Conservation (phyloP, 2,888 invertebrate species). For the Sarcophaga caerulescens region DNA sequence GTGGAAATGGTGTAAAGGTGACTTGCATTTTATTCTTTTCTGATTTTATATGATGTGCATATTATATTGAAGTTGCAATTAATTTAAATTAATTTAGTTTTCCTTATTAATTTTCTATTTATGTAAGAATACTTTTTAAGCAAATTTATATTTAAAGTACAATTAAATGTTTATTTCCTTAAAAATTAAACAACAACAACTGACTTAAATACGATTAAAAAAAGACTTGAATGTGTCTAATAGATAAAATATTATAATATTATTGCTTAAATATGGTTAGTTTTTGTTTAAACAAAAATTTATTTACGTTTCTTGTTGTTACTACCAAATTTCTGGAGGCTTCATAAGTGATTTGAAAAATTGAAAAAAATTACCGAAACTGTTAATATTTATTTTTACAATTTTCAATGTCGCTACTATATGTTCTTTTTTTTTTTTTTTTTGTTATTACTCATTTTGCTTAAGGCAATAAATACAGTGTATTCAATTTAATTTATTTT, state of each 20-base stretch:
- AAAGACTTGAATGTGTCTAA: conserved; percentile 26
- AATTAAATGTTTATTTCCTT: conserved; percentile 59
- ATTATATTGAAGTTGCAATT: background rate
- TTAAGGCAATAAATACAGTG: conserved; percentile 21
- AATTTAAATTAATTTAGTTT: conserved; percentile 18
- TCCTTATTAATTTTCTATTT: conserved; percentile 14
- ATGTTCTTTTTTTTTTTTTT: background rate
- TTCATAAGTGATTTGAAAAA: background rate
- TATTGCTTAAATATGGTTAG: conserved; percentile 6
- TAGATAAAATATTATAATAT: conserved; percentile 8
- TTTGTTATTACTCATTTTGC: background rate
- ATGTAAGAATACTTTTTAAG: background rate
- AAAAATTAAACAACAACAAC: conserved; percentile 32
- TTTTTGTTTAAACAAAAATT: background rate
- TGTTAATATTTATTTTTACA: conserved; percentile 52
- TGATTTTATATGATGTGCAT: background rate
- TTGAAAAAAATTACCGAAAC: background rate
- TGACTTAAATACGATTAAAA: conserved; percentile 5
- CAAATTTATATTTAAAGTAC: conserved; percentile 37
- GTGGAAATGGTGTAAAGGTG: background rate
- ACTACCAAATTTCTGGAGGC: background rate
- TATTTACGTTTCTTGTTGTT: background rate
- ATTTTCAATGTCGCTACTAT: conserved; percentile 30
- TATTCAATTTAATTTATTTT: conserved; percentile 12
- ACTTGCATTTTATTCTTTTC: conserved; percentile 32